Evolutionary conservation across 1,140 invertebrate species (phyloP), one percentile per base, ranked within the genome.

Genomic region (Drosophila miranda): DNA sequence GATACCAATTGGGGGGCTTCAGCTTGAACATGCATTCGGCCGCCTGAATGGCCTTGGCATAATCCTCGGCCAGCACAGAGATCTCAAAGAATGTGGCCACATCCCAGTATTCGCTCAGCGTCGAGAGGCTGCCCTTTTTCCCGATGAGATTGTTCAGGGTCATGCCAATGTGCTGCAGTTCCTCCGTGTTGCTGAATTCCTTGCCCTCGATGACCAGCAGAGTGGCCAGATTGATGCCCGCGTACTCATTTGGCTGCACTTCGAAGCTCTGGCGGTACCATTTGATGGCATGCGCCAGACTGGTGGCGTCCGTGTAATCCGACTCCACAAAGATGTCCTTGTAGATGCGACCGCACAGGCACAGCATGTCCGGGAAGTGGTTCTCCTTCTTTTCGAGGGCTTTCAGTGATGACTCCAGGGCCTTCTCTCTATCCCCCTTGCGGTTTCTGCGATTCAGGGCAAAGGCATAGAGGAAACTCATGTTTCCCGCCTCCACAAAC

Each of bases 61-160:
- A 99, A 91, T 99, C 97, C 91, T 99, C 97, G 13, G 98, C 98
- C 13, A 99, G 92, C 1, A 99, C 98, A 56, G 97, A 98, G 58
- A 99, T 99, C 92, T 99, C 99, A 92, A 99, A 99, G 92, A 99
- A 99, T 1, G 98, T 99, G 0, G 99, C 99, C 6, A 99, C 98
- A 92, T 99, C 98, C 99, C 99, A 99, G 90, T 99, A 99, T 88
- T 99, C 98, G 79, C 96, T 96, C 2, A 99, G 92, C 16, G 96
- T 97, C 0, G 95, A 95, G 14, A 99, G 91, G 90, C 97, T 98
- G 19, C 99, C 99, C 91, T 99, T 99, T 89, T 98, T 97, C 0
- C 99, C 99, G 89, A 99, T 99, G 45, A 99, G 92, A 93, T 99
- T 99, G 91, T 99, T 99, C 48, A 99, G 91, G 4, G 98, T 96